Base-by-base conservation (phyloP, 2,888 invertebrate genomes). In the Apodemia zela region DNA sequence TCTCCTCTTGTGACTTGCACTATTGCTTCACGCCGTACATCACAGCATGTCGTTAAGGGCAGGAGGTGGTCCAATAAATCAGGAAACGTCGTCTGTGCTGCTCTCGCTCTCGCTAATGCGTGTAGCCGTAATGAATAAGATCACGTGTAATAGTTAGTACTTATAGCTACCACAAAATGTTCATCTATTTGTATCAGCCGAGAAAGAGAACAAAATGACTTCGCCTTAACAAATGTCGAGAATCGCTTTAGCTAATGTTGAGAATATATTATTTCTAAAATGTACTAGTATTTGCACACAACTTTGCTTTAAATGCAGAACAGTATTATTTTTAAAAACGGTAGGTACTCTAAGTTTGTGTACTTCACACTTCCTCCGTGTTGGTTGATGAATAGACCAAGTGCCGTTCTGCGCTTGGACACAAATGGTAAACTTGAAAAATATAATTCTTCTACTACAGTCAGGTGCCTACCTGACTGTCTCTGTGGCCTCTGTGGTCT, bases 61-160 rank as follows among this genome's bases (percentile, higher is more conserved):
- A 89, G 88, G 85, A 89, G 90, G 90, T 89, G 90, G 89, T 82
- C 86, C 84, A 77, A 89, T 90, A 90, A 89, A 90, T 90, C 90
- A 87, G 83, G 78, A 72, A 72, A 73, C 83, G 87, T 85, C 89
- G 87, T 87, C 86, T 87, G 75, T 81, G 87, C 80, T 80, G 62
- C 58, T 45, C 62, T 33, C 51, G 61, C 51, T 54, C 58, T 13
- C 62, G 33, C 62, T 62, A 62, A 58, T 62, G 62, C 58, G 58
- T 57, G 62, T 45, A 57, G 62, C 71, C 70, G 81, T 89, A 88
- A 89, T 89, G 86, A 87, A 89, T 89, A 89, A 88, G 87, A 87
- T 87, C 87, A 75, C 68, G 66, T 65, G 71, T 74, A 77, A 81
- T 82, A 77, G 79, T 75, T 49, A 35, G 29, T 61, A 35, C 51